Evolutionary conservation across 2,888 invertebrate genomes (phyloP).

Genomic region (Chrysina gloriosa): DNA sequence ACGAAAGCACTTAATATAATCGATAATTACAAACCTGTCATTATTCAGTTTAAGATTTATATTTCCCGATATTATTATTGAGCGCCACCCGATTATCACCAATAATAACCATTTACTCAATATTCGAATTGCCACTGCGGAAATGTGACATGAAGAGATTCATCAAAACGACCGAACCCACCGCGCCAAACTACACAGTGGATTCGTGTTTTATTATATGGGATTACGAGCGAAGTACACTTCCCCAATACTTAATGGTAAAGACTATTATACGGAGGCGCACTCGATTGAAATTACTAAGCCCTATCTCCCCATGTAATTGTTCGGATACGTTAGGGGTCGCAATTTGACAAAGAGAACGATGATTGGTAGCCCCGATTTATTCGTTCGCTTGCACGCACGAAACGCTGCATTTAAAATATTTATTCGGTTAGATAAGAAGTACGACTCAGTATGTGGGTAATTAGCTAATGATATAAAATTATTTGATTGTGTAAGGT

Average conservation of each 20-base stretch:
- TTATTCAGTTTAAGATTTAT: not conserved
- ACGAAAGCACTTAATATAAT: too few species aligned
- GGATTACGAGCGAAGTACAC: conserved; percentile 7
- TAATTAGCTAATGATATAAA: conserved; percentile 29
- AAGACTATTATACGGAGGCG: conserved; percentile 26
- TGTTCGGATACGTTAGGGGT: conserved; percentile 28
- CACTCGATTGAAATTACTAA: conserved; percentile 28
- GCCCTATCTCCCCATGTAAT: conserved; percentile 19
- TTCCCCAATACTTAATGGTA: conserved; percentile 28
- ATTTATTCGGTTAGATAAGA: conserved; percentile 12
- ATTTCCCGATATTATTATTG: not conserved
- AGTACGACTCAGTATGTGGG: conserved; percentile 3
- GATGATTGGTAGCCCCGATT: conserved; percentile 19
- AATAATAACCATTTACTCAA: not conserved
- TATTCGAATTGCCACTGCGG: not conserved
- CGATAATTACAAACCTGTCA: not conserved
- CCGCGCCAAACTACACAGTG: not conserved
- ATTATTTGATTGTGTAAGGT: conserved; percentile 15
- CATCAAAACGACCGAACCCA: not conserved
- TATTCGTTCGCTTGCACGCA: conserved; percentile 19
- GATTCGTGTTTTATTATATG: conserved; percentile 20
- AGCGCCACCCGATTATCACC: not conserved
- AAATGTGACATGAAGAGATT: not conserved
- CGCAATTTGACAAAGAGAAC: conserved; percentile 14
- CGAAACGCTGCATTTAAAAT: conserved; percentile 18